Conservation (phyloP, 2,797 vertebrate genomes). For the Poliocrania exsul region DNA sequence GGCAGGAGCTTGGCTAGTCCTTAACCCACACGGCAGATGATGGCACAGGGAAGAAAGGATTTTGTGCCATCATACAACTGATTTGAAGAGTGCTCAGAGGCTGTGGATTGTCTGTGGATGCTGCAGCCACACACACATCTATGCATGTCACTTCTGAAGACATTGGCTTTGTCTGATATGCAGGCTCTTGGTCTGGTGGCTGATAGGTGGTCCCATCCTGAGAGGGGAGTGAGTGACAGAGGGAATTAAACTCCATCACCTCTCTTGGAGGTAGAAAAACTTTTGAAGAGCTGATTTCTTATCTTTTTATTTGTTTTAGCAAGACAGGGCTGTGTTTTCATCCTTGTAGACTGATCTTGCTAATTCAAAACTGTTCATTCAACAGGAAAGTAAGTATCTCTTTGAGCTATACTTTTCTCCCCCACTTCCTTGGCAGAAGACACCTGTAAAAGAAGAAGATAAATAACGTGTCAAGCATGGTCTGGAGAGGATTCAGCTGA, state of each 20-base stretch:
- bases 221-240: neutral
- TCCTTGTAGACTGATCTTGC: slow-evolving; percentile 56
- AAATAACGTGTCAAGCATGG: slow-evolving; percentile 73
- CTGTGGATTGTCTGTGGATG: neutral
- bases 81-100: neutral
- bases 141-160: neutral
- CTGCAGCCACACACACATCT: neutral
- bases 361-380: slow-evolving; percentile 71
- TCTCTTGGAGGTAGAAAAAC: slow-evolving; percentile 31
- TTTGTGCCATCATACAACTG: neutral
- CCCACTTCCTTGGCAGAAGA: slow-evolving; percentile 62
- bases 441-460: slow-evolving; percentile 65
- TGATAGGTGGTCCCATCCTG: neutral
- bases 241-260: slow-evolving; percentile 28
- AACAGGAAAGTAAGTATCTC: slow-evolving; percentile 63
- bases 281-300: slow-evolving; percentile 57
- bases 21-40: neutral
- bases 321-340: slow-evolving; percentile 24
- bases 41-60: neutral
- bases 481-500: slow-evolving; percentile 70
- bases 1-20: neutral
- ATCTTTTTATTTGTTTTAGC: slow-evolving; percentile 38
- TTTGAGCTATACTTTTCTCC: slow-evolving; percentile 50
- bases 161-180: neutral
- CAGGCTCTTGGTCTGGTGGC: neutral